phyloP scores from a whole-genome alignment of 2,888 invertebrate genomes.

The Megamerina dolium region DNA sequence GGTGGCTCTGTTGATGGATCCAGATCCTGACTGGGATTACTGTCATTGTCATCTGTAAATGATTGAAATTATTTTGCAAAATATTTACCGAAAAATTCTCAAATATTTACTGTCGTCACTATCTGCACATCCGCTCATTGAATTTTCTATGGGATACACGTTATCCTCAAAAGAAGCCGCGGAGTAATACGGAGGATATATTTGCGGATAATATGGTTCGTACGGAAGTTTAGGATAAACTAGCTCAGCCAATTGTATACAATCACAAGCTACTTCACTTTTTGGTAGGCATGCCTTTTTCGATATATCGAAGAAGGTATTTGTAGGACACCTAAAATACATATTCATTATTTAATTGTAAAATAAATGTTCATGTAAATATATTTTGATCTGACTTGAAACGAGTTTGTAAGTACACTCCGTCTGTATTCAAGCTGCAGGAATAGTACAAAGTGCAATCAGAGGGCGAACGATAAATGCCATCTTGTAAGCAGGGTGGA shows the following conservation, averaged over 20 bases:
- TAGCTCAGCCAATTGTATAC: constrained; percentile 23
- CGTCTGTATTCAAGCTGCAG: constrained; percentile 40
- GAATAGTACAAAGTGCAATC: constrained; percentile 49
- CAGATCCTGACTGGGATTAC: too few species aligned
- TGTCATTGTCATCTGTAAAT: too few species aligned
- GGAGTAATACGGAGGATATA: constrained; percentile 17
- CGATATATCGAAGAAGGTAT: constrained; percentile 29
- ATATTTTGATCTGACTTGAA: constrained; percentile 33
- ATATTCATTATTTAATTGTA: not conserved
- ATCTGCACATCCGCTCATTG: too few species aligned
- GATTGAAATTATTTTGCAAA: not conserved
- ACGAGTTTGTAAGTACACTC: constrained; percentile 43
- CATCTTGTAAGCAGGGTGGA: constrained; percentile 43
- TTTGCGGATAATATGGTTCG: constrained; percentile 16
- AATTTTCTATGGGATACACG: constrained; percentile 17
- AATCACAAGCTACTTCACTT: constrained; percentile 28
- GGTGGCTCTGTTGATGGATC: too few species aligned
- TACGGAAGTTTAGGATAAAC: constrained; percentile 22
- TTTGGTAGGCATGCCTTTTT: constrained; percentile 30
- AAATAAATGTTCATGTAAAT: not conserved
- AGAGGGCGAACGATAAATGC: constrained; percentile 41
- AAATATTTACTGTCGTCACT: too few species aligned
- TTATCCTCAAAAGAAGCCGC: constrained; percentile 17
- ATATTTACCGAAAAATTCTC: not conserved
- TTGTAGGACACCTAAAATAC: constrained; percentile 32